Evolutionary conservation across 2,797 vertebrate genomes (phyloP).

Genomic region (Tenualosa ilisha): DNA sequence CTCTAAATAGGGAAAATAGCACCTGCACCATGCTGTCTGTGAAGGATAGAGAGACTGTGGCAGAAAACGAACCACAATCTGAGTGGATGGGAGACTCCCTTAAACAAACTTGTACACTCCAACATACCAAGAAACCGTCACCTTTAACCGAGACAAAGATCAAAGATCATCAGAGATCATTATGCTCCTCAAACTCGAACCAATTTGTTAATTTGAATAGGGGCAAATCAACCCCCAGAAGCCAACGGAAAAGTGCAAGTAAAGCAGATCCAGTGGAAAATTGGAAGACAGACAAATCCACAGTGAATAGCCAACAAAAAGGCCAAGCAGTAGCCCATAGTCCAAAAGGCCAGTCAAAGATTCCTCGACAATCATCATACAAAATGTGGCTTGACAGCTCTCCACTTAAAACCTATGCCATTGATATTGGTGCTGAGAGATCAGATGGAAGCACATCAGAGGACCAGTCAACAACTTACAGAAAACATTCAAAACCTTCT

Average conservation of each 20-base stretch:
- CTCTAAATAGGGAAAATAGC: slow-evolving; percentile 18
- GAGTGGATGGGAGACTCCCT: slow-evolving; percentile 24
- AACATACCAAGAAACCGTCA: background rate
- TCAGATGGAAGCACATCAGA: slow-evolving; percentile 31
- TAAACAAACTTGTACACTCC: background rate
- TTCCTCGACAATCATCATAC: slow-evolving; percentile 60
- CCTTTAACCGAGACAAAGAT: slow-evolving; percentile 29
- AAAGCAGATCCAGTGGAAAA: background rate
- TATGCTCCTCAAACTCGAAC: background rate
- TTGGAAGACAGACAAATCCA: background rate
- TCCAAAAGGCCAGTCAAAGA: slow-evolving; percentile 64
- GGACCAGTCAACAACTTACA: background rate
- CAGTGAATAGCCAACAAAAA: background rate
- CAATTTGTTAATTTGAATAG: background rate
- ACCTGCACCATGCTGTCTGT: background rate
- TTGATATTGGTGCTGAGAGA: slow-evolving; percentile 53
- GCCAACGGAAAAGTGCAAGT: background rate
- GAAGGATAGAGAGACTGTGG: slow-evolving; percentile 20
- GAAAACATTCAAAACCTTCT: slow-evolving; percentile 33
- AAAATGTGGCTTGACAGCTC: slow-evolving; percentile 57
- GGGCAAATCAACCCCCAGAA: background rate
- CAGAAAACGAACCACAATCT: slow-evolving; percentile 28
- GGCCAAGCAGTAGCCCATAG: slow-evolving; percentile 16
- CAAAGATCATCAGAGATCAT: no score
- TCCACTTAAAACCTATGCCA: slow-evolving; percentile 64